Evolutionary conservation across 92 coral and sea anemone genomes (phyloP).

Genomic region (Parazoanthus darwini): DNA sequence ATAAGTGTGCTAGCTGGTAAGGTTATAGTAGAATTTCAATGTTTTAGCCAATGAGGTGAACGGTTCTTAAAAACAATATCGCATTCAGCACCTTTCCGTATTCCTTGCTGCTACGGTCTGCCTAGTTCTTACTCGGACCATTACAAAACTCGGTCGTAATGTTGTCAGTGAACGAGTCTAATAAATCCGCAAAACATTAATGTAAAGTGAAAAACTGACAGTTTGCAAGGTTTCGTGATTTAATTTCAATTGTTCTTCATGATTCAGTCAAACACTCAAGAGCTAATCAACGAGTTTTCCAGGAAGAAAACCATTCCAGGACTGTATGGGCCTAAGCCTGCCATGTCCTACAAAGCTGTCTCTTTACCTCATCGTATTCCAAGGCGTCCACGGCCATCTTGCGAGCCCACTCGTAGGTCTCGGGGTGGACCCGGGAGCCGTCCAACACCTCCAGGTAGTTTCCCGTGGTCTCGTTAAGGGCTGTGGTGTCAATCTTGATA

Average conservation of each 20-base stretch:
- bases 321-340: neutral
- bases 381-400: slow-evolving; percentile 99
- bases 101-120: too few relatives aligned
- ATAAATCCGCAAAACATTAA: neutral
- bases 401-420: slow-evolving; percentile 99
- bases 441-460: slow-evolving; percentile 94
- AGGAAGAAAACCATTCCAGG: neutral
- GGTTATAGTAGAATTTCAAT: too few relatives aligned
- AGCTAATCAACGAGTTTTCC: neutral
- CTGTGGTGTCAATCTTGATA: slow-evolving; percentile 91
- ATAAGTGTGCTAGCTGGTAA: too few relatives aligned
- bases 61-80: too few relatives aligned
- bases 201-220: too few relatives aligned
- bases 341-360: neutral
- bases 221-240: too few relatives aligned
- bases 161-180: too few relatives aligned
- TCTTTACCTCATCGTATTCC: slow-evolving; percentile 90
- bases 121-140: too few relatives aligned
- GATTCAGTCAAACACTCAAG: too few relatives aligned
- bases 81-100: too few relatives aligned
- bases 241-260: too few relatives aligned
- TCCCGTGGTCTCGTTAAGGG: slow-evolving; percentile 83
- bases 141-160: neutral
- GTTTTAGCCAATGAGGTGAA: too few relatives aligned
- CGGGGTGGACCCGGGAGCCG: slow-evolving; percentile 97